Evolutionary conservation across 2,888 invertebrate genomes (phyloP), one percentile per base, ranked within the genome.

Genomic region (Orchesella flavescens): DNA sequence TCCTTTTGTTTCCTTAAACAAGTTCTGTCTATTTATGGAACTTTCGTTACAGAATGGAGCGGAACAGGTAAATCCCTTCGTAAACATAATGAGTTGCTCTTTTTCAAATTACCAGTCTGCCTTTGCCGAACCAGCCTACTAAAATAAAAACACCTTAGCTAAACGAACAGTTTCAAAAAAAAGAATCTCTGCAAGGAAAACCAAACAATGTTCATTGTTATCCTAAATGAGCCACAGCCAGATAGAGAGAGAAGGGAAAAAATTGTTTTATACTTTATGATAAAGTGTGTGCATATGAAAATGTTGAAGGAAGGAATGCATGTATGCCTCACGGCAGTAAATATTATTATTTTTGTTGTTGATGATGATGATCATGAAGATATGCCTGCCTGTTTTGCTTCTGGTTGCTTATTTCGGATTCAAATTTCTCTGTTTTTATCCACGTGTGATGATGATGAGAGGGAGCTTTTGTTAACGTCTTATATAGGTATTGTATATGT

Each of bases 371-470:
- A 19, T 21, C 2, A 21, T 24, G 63, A 63, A 10, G 63, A n/a
- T 17, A 57, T 63, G 21, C 63, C 53, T 53, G 53, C 53, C 34
- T 34, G 34, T 53, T n/a, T 24, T 24, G 63, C 63, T 63, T 19
- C 63, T 63, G 63, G 63, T 63, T 63, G 34, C 17, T 15, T 63
- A 24, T 63, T 63, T 4, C 59, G 59, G 53, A 59, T 63, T 57
- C 19, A 66, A 43, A 43, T 66, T 17, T 43, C 68, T 49, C 21
- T 61, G 46, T 78, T 79, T 65, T 73, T 73, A 80, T 73, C 73
- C 80, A 80, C 73, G 73, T 80, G 80, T 72, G 80, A 71, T 71
- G 53, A 53, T 69, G 57, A 46, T 46, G 68, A 69, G 34, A 44
- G 57, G n/a, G 63, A 72, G 55, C 9, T 24, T 21, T 23, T 61